Evolutionary conservation across 2,113 vertebrate species (phyloP), one percentile per base, ranked within the genome.

Genomic region (Engraulis encrasicolus): DNA sequence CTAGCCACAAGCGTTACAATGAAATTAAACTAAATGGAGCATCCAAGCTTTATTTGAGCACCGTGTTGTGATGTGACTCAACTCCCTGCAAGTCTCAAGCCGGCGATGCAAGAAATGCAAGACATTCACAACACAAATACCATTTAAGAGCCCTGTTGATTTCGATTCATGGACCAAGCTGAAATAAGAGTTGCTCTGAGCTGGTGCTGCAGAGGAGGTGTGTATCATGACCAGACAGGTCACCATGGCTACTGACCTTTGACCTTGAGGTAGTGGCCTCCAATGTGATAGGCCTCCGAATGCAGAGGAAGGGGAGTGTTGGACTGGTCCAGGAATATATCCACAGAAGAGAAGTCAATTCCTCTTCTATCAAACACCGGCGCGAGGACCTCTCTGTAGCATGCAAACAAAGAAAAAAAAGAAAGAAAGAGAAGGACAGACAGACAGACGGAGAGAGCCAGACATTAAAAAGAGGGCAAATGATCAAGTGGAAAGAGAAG

Each of bases 251-350:
- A 27, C 84, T 5, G 89, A 99, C 98, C 98, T 98, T 96, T 99
- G n/a, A 99, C 98, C 79, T 97, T 95, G 82, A 99, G 95, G 93
- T 97, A 96, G 91, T 97, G 98, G 78, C 98, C 98, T 84, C 98
- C 98, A 0, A 99, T 97, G 85, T 95, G 95, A 87, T 96, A 99
- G 0, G 98, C 97, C 92, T 99, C 98, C 0, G 99, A 99, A 89
- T 96, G 93, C 36, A 99, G 96, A 0, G 95, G 98, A 79, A 99
- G 93, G 0, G 98, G 97, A 0, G 98, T 99, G 94, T 97, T 97
- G 81, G 98, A 99, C 92, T 99, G 98, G 88, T 99, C 98, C 92
- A 99, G 92, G 91, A 97, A 99, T 91, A 99, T 89, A 18, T 98
- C 94, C 80, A 98, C 96, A 45, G 93, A 95, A 79, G 93, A 91